Evolutionary conservation across 1,140 invertebrate species (phyloP).

Genomic region (Lepidurus apus): DNA sequence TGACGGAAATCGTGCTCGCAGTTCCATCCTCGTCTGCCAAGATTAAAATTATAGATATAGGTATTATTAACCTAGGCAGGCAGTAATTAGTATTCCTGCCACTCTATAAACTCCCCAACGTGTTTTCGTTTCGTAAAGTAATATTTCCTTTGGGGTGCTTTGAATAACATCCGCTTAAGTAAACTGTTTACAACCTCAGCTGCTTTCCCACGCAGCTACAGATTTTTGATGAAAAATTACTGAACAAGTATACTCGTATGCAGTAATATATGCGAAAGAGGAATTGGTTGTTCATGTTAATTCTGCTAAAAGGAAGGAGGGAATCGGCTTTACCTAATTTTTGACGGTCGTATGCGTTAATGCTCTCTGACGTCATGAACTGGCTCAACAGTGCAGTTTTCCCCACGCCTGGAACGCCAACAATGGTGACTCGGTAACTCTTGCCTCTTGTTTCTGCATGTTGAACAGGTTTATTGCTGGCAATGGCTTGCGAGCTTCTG

Average conservation of each 20-base stretch:
- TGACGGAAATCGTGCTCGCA: slow-evolving; percentile 76
- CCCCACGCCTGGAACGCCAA: slow-evolving; percentile 79
- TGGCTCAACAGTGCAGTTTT: slow-evolving; percentile 85
- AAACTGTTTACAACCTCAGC: too few relatives aligned
- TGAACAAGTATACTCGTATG: not conserved
- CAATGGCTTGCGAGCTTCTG: not conserved
- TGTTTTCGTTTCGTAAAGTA: not conserved
- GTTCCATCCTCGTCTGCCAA: slow-evolving; percentile 59
- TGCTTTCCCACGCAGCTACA: too few relatives aligned
- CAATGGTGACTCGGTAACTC: slow-evolving; percentile 68
- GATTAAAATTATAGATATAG: slow-evolving; percentile 34
- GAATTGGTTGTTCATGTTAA: not conserved
- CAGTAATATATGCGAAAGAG: not conserved
- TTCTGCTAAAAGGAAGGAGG: not conserved
- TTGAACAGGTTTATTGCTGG: not conserved
- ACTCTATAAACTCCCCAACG: not conserved
- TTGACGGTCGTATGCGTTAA: slow-evolving; percentile 81
- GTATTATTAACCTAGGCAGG: not conserved
- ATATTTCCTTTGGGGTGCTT: not conserved
- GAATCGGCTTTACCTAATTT: slow-evolving; percentile 49
- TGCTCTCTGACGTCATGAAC: slow-evolving; percentile 91
- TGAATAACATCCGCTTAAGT: too few relatives aligned
- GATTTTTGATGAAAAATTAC: too few relatives aligned
- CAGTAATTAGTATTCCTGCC: not conserved
- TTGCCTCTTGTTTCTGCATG: slow-evolving; percentile 40